Evolutionary conservation across 2,797 vertebrate species (phyloP), one percentile per base, ranked within the genome.

Genomic region (Gymnothorax javanicus): DNA sequence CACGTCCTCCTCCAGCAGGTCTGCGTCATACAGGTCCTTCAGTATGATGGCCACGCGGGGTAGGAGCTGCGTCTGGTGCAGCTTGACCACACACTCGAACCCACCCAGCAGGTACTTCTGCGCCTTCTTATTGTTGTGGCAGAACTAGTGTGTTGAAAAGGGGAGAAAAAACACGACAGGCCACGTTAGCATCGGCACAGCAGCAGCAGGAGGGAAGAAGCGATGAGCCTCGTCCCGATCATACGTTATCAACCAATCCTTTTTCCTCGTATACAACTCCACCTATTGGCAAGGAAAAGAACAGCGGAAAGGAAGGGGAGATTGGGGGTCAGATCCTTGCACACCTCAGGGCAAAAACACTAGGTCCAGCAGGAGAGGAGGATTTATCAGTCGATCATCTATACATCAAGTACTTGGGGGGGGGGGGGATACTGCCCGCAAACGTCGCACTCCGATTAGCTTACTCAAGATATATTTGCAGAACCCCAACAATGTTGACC

Each of bases 21-120:
- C 98, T 13, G 97, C 96, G 82, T 99, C 98, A 86, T 99, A 99
- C 92, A 99, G 95, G 90, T 98, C 98, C 94, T 99, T 99, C 92
- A 99, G 94, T 92, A 99, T 97, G 91, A 98, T 95, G 43, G 99
- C 96, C 60, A 99, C 98, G 84, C 97, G 97, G 3, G 97, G 92
- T 92, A 99, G 94, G 90, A 99, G 96, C 93, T 97, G 97, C 83
- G 96, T 93, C 93, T 99, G 97, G 93, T 99, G 96, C 91, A 99
- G 97, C 90, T 97, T 98, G 87, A 99, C 98, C 67, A 99, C 95
- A 91, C 98, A 99, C 95, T 99, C 98, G 8, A 99, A 96, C 4
- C 98, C 98, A 84, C 98, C 97, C 90, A 99, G 91, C 88, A 99
- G 95, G 90, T 99, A 99, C 92, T 97, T 96, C 91, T 99, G 98